Base-by-base conservation (phyloP, 2,113 vertebrate species). In the Chaetorhynchus papuensis region DNA sequence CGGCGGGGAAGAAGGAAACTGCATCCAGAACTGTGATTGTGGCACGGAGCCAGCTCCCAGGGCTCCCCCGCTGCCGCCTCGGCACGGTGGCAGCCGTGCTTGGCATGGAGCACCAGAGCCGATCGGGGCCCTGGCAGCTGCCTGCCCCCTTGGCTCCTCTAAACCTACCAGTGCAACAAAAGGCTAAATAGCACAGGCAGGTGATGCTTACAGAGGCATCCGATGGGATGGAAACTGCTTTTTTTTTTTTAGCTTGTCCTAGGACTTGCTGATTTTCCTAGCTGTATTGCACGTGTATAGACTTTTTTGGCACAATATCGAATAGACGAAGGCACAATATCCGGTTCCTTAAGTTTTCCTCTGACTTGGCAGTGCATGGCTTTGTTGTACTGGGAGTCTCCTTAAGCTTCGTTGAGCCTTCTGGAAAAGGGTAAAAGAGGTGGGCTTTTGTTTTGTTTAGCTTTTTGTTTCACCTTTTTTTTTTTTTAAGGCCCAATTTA, bases 281-380 rank as follows among this genome's bases (percentile, higher is more conserved):
- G 47, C 59, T 76, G 18, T 49, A 1, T 17, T 65, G 52, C 50
- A 10, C 1, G 1, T 7, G 41, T 24, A 2, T 3, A 5, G 68
- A 64, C 17, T 79, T 71, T 37, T 37, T 86, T 61, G 44, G n/a
- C n/a, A n/a, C n/a, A n/a, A n/a, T n/a, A n/a, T n/a, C n/a, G 65
- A 72, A 63, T 39, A 19, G 44, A 28, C 0, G 5, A 26, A 53
- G 44, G 44, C 41, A 23, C 44, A 27, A 2, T 61, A 31, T 28
- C 50, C 0, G 1, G 42, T 74, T 63, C 27, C 24, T 75, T 75
- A 78, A 93, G 82, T 89, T 96, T 94, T 79, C 39, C 42, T 86
- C 22, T 65, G 59, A 63, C 41, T 61, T 56, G 41, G 42, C 7
- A 24, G 16, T 37, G 54, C 15, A 8, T 49, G 13, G 6, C 16